These are phyloP conservation scores for Gambusia affinis DNA, from an alignment of 2,113 vertebrate species.

Conservation along the genomic window DNA sequence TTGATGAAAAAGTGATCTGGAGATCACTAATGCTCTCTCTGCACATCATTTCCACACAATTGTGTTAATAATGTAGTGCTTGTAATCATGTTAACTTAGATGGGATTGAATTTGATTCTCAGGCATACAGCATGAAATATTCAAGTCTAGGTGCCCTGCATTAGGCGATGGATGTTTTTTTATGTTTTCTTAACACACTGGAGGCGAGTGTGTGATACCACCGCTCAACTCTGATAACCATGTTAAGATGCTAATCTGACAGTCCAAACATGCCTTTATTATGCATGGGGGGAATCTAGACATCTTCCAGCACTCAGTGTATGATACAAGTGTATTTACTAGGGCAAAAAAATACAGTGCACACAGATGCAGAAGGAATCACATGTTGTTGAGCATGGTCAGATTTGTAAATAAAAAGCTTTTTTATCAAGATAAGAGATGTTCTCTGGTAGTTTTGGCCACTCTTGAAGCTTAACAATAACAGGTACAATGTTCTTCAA, in stretches of 20 bases:
- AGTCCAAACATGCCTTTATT: constrained; percentile 38
- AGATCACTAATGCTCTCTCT: constrained; percentile 22
- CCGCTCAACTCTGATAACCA: constrained; percentile 22
- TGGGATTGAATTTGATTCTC: constrained; percentile 47
- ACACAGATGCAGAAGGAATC: not conserved
- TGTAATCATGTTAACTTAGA: constrained; percentile 54
- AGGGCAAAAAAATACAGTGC: not conserved
- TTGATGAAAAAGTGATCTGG: constrained; percentile 18
- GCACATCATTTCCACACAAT: constrained; percentile 25
- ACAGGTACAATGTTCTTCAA: not conserved
- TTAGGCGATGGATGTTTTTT: constrained; percentile 30
- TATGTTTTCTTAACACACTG: constrained; percentile 26
- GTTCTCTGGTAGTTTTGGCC: not conserved
- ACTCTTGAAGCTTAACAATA: not conserved
- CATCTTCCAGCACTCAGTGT: constrained; percentile 6
- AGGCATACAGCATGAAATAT: constrained; percentile 60
- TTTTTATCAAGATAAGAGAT: not conserved
- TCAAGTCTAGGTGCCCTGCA: constrained; percentile 63
- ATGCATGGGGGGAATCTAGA: constrained; percentile 7
- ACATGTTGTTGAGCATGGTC: not conserved
- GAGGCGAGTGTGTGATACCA: constrained; percentile 46
- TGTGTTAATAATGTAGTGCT: constrained; percentile 47
- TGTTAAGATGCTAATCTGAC: constrained; percentile 54
- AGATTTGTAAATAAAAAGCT: not conserved
- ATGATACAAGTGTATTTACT: not conserved